These are phyloP conservation scores for Tetraodon nigroviridis DNA, from an alignment of 2,113 vertebrate species.

Conservation along the genomic window DNA sequence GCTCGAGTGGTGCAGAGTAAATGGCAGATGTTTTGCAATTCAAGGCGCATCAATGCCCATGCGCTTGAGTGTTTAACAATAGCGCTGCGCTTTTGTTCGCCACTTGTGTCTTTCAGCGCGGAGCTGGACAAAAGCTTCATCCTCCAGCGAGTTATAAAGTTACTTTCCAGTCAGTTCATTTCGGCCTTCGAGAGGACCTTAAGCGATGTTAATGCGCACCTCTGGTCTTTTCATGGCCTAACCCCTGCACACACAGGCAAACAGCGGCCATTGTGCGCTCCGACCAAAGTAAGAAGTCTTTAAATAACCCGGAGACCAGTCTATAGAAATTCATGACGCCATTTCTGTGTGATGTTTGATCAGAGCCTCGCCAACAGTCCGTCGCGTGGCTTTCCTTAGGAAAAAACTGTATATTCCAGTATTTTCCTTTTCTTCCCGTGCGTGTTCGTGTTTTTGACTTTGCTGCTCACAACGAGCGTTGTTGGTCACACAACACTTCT, in stretches of 20 bases:
- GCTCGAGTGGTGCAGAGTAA: slow-evolving; percentile 66
- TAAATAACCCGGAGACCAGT: slow-evolving; percentile 75
- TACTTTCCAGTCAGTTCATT: slow-evolving; percentile 83
- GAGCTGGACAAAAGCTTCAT: slow-evolving; percentile 72
- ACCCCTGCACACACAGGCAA: slow-evolving; percentile 73
- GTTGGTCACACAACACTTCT: slow-evolving; percentile 51
- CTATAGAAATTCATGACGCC: slow-evolving; percentile 80
- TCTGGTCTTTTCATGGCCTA: slow-evolving; percentile 71
- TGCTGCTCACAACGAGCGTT: slow-evolving; percentile 43
- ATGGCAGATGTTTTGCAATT: slow-evolving; percentile 84
- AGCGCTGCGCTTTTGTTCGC: slow-evolving; percentile 68
- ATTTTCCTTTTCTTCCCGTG: slow-evolving; percentile 29
- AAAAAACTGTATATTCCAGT: slow-evolving; percentile 38
- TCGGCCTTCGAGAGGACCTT: slow-evolving; percentile 75
- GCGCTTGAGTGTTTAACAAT: slow-evolving; percentile 75
- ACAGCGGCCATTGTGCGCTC: slow-evolving; percentile 69
- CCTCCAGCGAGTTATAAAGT: slow-evolving; percentile 82
- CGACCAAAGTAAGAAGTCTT: slow-evolving; percentile 74
- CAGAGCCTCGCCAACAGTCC: slow-evolving; percentile 58
- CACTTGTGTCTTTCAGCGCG: slow-evolving; percentile 73
- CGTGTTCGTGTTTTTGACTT: slow-evolving; percentile 43
- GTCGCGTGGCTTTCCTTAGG: slow-evolving; percentile 68
- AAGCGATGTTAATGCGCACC: slow-evolving; percentile 81
- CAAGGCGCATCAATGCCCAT: slow-evolving; percentile 74
- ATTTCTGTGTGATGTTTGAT: slow-evolving; percentile 71